These are phyloP conservation scores for Halocaridina rubra DNA, from an alignment of 2,888 invertebrate species.

Conservation along the genomic window DNA sequence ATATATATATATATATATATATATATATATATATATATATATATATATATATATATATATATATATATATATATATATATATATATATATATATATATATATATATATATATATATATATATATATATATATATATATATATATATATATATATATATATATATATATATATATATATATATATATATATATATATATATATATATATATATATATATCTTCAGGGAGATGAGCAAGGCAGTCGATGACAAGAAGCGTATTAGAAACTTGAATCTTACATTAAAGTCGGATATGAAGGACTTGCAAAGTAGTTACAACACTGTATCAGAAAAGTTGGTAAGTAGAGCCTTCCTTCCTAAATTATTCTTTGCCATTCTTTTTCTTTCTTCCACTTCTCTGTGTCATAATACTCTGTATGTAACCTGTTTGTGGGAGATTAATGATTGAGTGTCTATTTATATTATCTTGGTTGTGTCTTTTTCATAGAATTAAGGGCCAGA, in stretches of 20 bases:
- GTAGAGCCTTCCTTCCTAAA: too few relatives aligned
- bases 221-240: neutral
- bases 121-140: constrained; percentile 1
- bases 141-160: neutral
- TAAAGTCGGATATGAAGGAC: neutral
- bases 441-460: too few relatives aligned
- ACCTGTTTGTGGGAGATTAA: too few relatives aligned
- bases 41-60: neutral
- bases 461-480: too few relatives aligned
- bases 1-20: neutral
- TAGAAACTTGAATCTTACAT: neutral
- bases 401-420: too few relatives aligned
- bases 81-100: constrained; percentile 20
- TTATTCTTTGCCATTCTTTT: too few relatives aligned
- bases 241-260: neutral
- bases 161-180: neutral
- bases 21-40: neutral
- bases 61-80: neutral
- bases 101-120: constrained; percentile 21
- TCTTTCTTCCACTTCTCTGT: too few relatives aligned
- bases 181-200: neutral
- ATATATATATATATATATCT: too few relatives aligned
- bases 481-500: too few relatives aligned
- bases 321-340: neutral
- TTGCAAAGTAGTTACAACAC: neutral